Base-by-base conservation (phyloP, 2,797 vertebrate species). In the Sebastes itinus region DNA sequence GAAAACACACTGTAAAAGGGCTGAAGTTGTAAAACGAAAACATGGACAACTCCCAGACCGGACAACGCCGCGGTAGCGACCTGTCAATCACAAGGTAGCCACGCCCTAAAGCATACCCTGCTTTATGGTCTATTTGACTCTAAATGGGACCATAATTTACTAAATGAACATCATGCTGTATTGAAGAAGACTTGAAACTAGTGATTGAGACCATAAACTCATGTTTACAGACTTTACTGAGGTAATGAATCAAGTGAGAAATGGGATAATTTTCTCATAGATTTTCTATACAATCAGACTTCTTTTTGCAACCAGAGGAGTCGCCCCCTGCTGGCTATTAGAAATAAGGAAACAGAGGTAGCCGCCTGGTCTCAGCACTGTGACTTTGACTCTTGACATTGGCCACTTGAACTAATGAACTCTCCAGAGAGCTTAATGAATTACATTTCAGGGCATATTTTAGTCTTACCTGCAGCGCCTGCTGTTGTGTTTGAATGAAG, bases 401-500 rank as follows among this genome's bases (percentile, higher is more conserved):
- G 52, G 20, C 33, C 25, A 75, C 20, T 38, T 65, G 18, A 35
- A 38, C 9, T 28, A 38, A 16, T 59, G 3, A 72, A 20, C 46
- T 42, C 30, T 62, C 4, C 22, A 78, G 46, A 49, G 46, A 49
- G 46, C 16, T 49, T 54, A 30, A 60, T 7, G 8, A 27, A 30
- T 52, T 33, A 0, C 20, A 20, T 52, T n/a, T 52, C 42, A 46
- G n/a, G 5, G 30, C 46, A 38, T 1, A 23, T 64, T 33, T 59
- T 22, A 9, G 9, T 42, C 42, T 63, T 90, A 98, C 98, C 96
- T 99, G 98, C 60, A 99, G 90, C 60, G 98, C 96, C 54, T 97
- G 97, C 84, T 99, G 98, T 75, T 99, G 98, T 59, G 96, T 96
- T 89, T 96, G 97, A 88, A 99, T 98, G 81, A 97, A 98, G 91